These are phyloP conservation scores for Dallia pectoralis DNA, from an alignment of 2,797 vertebrate genomes.

Conservation along the genomic window DNA sequence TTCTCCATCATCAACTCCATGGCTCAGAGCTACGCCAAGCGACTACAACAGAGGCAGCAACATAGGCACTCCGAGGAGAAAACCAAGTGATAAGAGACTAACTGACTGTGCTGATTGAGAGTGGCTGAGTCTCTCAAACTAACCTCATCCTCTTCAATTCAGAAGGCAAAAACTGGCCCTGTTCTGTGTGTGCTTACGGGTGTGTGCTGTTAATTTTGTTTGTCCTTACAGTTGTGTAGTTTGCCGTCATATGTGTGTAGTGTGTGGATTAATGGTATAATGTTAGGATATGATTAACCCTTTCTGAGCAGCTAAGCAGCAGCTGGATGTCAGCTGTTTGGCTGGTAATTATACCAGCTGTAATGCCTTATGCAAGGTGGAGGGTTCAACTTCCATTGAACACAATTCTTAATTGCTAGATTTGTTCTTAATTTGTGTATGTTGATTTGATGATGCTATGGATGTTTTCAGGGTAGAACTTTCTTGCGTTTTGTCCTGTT, in stretches of 20 bases:
- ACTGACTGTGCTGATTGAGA: conserved; percentile 52
- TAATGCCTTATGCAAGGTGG: conserved; percentile 77
- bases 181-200: conserved; percentile 38
- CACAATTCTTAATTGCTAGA: conserved; percentile 65
- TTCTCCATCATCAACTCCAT: conserved; percentile 97
- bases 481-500: conserved; percentile 49
- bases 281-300: conserved; percentile 48
- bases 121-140: conserved; percentile 49
- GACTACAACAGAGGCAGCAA: conserved; percentile 79
- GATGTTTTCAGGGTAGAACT: conserved; percentile 60
- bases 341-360: conserved; percentile 62
- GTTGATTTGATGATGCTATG: conserved; percentile 47
- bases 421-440: conserved; percentile 56
- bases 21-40: conserved; percentile 97
- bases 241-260: conserved; percentile 55
- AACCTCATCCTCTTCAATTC: conserved; percentile 64
- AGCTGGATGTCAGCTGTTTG: conserved; percentile 51
- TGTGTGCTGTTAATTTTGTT: conserved; percentile 49
- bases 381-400: conserved; percentile 67
- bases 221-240: conserved; percentile 58
- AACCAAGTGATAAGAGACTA: conserved; percentile 84
- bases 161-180: conserved; percentile 53
- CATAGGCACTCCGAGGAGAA: conserved; percentile 90
- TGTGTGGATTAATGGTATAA: conserved; percentile 38
- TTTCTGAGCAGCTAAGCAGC: conserved; percentile 61